Conservation (phyloP, 1,140 invertebrate species). For the Hycleus phaleratus region DNA sequence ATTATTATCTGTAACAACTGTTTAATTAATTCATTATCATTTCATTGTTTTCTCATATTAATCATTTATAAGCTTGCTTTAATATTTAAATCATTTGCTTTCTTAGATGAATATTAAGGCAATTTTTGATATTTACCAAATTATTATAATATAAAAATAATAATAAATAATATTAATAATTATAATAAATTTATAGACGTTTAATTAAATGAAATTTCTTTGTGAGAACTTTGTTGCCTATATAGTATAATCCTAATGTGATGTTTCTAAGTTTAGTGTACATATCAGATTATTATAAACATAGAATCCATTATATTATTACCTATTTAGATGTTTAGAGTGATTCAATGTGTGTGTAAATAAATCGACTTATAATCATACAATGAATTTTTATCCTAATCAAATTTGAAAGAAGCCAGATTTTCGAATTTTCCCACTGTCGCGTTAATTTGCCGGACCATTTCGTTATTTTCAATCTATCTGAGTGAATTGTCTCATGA, state of each 20-base stretch:
- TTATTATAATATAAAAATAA: not conserved
- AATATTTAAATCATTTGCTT: not conserved
- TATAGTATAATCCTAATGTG: slow-evolving; percentile 28
- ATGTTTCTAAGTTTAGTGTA: slow-evolving; percentile 35
- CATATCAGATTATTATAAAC: slow-evolving; percentile 27
- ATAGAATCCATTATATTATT: slow-evolving; percentile 8
- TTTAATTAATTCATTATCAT: slow-evolving; percentile 34
- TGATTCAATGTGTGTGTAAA: slow-evolving; percentile 16
- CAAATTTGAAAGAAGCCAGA: too few species aligned
- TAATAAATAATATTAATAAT: not conserved
- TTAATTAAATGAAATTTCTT: not conserved
- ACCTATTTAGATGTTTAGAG: slow-evolving; percentile 12
- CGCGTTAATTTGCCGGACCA: too few species aligned
- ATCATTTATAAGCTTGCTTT: not conserved
- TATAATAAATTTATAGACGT: not conserved
- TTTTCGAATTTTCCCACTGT: too few species aligned
- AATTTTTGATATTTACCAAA: not conserved
- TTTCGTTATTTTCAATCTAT: too few species aligned
- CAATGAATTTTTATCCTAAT: not conserved
- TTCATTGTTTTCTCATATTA: not conserved
- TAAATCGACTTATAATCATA: slow-evolving; percentile 12
- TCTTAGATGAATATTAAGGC: not conserved
- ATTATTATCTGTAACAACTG: slow-evolving; percentile 47
- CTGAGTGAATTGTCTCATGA: too few species aligned
- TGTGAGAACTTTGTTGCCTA: slow-evolving; percentile 19